phyloP scores from a whole-genome alignment of 2,797 vertebrate species.

The Leucoraja ocellata region DNA sequence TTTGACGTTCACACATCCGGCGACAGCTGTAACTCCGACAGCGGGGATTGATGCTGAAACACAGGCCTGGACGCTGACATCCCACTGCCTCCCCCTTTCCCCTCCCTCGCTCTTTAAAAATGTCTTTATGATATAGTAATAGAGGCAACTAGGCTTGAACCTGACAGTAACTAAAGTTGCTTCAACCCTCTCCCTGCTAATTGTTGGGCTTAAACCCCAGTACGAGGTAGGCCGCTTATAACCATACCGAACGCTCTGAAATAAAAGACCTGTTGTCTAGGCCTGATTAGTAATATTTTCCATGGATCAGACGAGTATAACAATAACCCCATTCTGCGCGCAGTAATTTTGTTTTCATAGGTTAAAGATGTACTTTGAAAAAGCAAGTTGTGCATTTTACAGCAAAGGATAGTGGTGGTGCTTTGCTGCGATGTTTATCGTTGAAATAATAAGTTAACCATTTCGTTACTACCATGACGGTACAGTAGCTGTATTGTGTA shows the following conservation, averaged over 20 bases:
- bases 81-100: not conserved
- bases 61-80: conserved; percentile 23
- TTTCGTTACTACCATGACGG: not conserved
- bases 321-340: not conserved
- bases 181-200: not conserved
- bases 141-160: not conserved
- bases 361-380: not conserved
- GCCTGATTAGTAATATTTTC: conserved; percentile 32
- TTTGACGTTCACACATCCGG: conserved; percentile 35
- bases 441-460: not conserved
- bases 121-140: not conserved
- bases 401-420: not conserved
- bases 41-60: conserved; percentile 26
- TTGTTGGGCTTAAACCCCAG: conserved; percentile 9
- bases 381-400: not conserved
- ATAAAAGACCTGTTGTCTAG: conserved; percentile 31
- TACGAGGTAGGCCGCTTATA: conserved; percentile 31
- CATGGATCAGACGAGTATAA: not conserved
- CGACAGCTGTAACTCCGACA: conserved; percentile 35
- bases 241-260: not conserved
- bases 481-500: conserved; percentile 7
- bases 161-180: not conserved
- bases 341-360: not conserved
- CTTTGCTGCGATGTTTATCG: not conserved
- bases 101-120: not conserved